A percentile compares a stretch with the other conserved stretches of the same genome.
phyloP scores from a whole-genome alignment of 2,113 vertebrate species.

The Tympanuchus pallidicinctus region DNA sequence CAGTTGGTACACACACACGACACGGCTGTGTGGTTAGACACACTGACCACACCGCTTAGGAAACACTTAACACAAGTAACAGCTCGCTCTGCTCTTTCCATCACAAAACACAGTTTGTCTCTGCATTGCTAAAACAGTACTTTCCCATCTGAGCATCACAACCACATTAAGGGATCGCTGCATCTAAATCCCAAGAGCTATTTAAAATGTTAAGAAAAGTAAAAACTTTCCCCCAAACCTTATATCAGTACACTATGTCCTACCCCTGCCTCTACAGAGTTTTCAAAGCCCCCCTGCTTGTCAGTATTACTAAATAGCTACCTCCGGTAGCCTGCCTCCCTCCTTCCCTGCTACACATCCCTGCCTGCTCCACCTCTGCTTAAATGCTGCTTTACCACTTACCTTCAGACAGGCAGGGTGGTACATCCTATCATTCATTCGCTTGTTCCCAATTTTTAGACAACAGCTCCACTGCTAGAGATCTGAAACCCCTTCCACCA shows the following conservation, averaged over 20 bases:
- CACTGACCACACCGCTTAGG: neutral
- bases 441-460: neutral
- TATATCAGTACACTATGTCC: neutral
- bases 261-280: neutral
- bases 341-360: neutral
- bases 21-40: neutral
- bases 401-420: neutral
- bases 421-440: neutral
- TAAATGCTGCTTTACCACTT: neutral
- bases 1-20: neutral
- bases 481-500: neutral
- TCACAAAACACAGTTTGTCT: neutral
- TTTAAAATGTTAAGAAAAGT: neutral
- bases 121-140: neutral
- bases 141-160: neutral
- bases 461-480: neutral
- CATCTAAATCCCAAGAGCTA: neutral
- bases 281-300: neutral
- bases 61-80: neutral
- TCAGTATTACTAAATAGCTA: neutral
- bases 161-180: neutral
- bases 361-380: neutral
- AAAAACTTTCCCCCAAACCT: neutral
- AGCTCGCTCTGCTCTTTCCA: neutral
- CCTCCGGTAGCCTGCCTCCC: neutral